Evolutionary conservation across 2,888 invertebrate genomes (phyloP).

Genomic region (Cyrtodaria siliqua): DNA sequence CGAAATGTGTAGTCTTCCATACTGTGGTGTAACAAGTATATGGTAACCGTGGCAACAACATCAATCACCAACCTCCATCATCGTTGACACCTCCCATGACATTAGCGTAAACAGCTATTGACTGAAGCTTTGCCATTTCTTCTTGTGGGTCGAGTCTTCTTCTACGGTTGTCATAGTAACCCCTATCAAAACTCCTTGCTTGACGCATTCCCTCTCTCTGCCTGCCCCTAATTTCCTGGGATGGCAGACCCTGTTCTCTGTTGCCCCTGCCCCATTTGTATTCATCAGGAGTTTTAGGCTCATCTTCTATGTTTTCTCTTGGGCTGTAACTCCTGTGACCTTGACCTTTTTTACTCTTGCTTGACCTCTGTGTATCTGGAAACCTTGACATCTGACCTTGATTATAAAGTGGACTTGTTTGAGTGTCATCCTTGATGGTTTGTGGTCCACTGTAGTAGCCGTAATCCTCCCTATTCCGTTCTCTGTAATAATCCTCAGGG

Average conservation of each 20-base stretch:
- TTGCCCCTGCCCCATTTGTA: slow-evolving; percentile 43
- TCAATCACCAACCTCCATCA: slow-evolving; percentile 53
- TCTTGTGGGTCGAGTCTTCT: slow-evolving; percentile 21
- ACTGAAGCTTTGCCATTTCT: slow-evolving; percentile 57
- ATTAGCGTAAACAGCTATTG: slow-evolving; percentile 59
- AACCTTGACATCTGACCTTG: slow-evolving; percentile 9
- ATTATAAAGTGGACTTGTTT: too few species aligned
- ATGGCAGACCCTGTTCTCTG: slow-evolving; percentile 26
- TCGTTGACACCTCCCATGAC: slow-evolving; percentile 62
- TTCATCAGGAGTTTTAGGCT: slow-evolving; percentile 45
- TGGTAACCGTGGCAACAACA: slow-evolving; percentile 43
- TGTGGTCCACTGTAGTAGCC: slow-evolving; percentile 53
- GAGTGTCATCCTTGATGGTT: slow-evolving; percentile 35
- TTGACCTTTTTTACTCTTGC: slow-evolving; percentile 25
- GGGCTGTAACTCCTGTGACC: slow-evolving; percentile 41
- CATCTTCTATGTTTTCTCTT: slow-evolving; percentile 19
- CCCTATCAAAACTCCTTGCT: slow-evolving; percentile 35
- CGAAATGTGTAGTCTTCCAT: too few species aligned
- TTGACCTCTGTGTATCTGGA: slow-evolving; percentile 18
- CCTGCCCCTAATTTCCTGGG: slow-evolving; percentile 11
- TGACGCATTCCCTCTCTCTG: slow-evolving; percentile 7
- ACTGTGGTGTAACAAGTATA: background rate
- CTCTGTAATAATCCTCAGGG: slow-evolving; percentile 46
- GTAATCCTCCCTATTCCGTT: slow-evolving; percentile 32
- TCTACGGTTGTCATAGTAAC: slow-evolving; percentile 17